Evolutionary conservation across 2,797 vertebrate species (phyloP).

Genomic region (Acrossocheilus wenchowensis): DNA sequence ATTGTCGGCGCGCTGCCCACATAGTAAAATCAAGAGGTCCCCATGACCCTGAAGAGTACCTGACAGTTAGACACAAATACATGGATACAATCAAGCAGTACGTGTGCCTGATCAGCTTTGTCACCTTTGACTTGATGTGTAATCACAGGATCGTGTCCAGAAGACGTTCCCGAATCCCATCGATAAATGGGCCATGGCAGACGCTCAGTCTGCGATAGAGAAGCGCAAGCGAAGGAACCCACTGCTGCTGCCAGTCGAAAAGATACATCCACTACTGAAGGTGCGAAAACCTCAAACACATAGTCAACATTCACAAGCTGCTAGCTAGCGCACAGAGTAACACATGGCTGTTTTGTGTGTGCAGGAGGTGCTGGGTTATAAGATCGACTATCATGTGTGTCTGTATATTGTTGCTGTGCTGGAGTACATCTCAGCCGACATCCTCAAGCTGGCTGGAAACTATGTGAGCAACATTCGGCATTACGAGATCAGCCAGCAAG

Average conservation of each 20-base stretch:
- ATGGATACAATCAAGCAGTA: neutral
- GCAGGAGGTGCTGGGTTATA: constrained; percentile 97
- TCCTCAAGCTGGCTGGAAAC: constrained; percentile 97
- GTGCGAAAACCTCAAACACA: constrained; percentile 67
- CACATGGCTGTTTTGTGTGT: neutral
- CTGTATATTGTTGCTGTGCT: constrained; percentile 97
- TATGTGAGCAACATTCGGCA: constrained; percentile 98
- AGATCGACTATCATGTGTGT: constrained; percentile 95
- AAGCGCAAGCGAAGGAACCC: constrained; percentile 94
- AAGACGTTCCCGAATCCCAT: constrained; percentile 99
- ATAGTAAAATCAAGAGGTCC: neutral
- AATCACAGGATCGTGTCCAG: constrained; percentile 91
- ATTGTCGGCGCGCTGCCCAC: too few species aligned
- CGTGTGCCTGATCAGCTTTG: neutral
- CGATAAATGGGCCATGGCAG: constrained; percentile 98
- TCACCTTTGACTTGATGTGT: constrained; percentile 4
- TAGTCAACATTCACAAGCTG: neutral
- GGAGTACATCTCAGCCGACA: constrained; percentile 99
- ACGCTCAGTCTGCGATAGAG: constrained; percentile 95
- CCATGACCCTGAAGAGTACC: too few species aligned
- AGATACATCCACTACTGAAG: constrained; percentile 97
- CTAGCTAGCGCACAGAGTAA: neutral
- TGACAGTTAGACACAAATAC: neutral
- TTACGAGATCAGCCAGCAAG: constrained; percentile 98
- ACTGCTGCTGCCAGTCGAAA: constrained; percentile 94